phyloP scores from a whole-genome alignment of 2,888 invertebrate genomes.

The Molorchus minor region DNA sequence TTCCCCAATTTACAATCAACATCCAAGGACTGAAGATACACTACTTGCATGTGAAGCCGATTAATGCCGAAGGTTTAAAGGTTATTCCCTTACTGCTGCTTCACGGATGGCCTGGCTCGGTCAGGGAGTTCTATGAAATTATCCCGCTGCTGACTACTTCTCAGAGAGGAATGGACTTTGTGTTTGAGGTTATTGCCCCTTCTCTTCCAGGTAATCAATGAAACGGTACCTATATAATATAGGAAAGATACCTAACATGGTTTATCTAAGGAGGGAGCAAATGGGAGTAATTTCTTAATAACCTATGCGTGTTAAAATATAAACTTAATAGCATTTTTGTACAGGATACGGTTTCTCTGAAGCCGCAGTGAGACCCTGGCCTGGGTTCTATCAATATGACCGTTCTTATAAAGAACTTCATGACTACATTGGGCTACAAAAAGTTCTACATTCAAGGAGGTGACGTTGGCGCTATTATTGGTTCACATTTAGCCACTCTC shows the following conservation, averaged over 20 bases:
- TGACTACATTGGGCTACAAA: constrained; percentile 74
- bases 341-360: constrained; percentile 64
- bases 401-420: constrained; percentile 71
- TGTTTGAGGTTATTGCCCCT: constrained; percentile 72
- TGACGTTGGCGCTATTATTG: constrained; percentile 81
- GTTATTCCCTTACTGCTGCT: constrained; percentile 74
- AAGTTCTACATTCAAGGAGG: constrained; percentile 80
- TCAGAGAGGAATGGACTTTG: constrained; percentile 66
- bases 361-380: constrained; percentile 70
- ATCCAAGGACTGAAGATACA: constrained; percentile 80
- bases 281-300: too few relatives aligned
- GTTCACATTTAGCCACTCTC: constrained; percentile 68
- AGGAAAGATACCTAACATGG: too few relatives aligned
- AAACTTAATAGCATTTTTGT: too few relatives aligned
- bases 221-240: too few relatives aligned
- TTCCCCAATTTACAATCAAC: constrained; percentile 75
- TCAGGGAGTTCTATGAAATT: constrained; percentile 82
- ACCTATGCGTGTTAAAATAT: too few relatives aligned
- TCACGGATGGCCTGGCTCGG: constrained; percentile 92
- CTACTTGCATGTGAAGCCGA: constrained; percentile 66
- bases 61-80: constrained; percentile 50
- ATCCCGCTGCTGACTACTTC: constrained; percentile 72
- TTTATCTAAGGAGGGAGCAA: too few relatives aligned
- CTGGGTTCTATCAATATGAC: constrained; percentile 68
- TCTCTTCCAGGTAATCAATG: constrained; percentile 67